These are phyloP conservation scores for Oreochromis mossambicus DNA, from an alignment of 2,797 vertebrate species.

Conservation along the genomic window DNA sequence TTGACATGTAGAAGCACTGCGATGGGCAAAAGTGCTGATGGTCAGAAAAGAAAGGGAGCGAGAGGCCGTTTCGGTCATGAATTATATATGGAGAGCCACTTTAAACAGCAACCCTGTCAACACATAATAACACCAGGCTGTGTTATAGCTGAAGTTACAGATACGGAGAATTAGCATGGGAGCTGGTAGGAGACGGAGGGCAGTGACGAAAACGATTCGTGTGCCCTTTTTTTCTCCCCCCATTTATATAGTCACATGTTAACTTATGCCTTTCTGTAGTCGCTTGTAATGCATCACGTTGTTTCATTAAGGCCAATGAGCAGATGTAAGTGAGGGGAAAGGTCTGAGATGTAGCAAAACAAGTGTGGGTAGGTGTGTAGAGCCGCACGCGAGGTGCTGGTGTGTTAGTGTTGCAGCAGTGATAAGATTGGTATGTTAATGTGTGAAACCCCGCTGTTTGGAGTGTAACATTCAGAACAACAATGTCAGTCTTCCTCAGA, in stretches of 20 bases:
- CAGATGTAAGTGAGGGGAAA: background rate
- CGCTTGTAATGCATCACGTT: background rate
- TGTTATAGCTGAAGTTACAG: conserved; percentile 48
- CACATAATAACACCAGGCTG: conserved; percentile 66
- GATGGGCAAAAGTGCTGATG: conserved; percentile 75
- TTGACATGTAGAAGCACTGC: conserved; percentile 60
- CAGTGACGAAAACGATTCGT: conserved; percentile 33
- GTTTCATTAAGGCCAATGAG: background rate
- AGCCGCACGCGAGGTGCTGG: background rate
- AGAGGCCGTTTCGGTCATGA: conserved; percentile 65
- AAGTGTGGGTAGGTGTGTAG: background rate
- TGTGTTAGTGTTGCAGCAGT: background rate
- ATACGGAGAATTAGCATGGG: conserved; percentile 27
- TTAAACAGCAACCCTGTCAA: conserved; percentile 74
- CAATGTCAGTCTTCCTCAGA: conserved; percentile 61
- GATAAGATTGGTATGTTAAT: conserved; percentile 45
- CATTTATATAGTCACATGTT: conserved; percentile 26
- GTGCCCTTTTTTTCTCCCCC: conserved; percentile 1
- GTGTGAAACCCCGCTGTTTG: conserved; percentile 43
- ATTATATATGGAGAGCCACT: conserved; percentile 77
- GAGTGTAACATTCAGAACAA: conserved; percentile 61
- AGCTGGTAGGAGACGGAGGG: background rate
- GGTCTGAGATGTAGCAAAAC: background rate
- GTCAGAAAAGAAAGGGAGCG: conserved; percentile 66
- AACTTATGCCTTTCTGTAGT: background rate